These are phyloP conservation scores for Corydoras maculifer DNA, from an alignment of 2,113 vertebrate genomes.

Conservation along the genomic window DNA sequence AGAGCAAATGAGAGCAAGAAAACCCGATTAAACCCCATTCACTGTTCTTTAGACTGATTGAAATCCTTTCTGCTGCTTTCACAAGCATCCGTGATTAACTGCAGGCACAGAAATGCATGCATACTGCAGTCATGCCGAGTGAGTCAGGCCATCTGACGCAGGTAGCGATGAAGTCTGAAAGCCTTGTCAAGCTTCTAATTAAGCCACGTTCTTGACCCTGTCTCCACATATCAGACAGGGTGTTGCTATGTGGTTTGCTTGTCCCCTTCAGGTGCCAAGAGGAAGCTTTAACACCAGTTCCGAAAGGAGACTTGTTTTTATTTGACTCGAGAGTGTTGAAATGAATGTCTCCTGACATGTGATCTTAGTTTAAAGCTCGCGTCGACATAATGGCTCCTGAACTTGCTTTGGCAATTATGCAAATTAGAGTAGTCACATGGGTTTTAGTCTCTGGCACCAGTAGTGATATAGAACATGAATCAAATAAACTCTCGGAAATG, in stretches of 20 bases:
- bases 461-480: neutral
- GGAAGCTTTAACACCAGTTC: neutral
- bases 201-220: slow-evolving; percentile 24
- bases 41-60: too few species aligned
- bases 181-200: slow-evolving; percentile 32
- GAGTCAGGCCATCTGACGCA: slow-evolving; percentile 37
- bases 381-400: slow-evolving; percentile 36
- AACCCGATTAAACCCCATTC: too few species aligned
- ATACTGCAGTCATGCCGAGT: slow-evolving; percentile 30
- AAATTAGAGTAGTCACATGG: slow-evolving; percentile 29
- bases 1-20: too few species aligned
- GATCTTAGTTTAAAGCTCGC: slow-evolving; percentile 23
- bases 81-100: too few species aligned
- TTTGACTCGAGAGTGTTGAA: slow-evolving; percentile 4
- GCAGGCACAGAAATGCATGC: slow-evolving; percentile 8
- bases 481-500: neutral
- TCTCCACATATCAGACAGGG: slow-evolving; percentile 4
- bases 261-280: neutral
- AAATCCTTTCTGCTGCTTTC: too few species aligned
- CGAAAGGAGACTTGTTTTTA: slow-evolving; percentile 4
- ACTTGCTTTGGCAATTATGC: slow-evolving; percentile 20
- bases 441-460: neutral
- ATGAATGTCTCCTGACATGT: slow-evolving; percentile 27
- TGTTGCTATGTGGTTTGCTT: slow-evolving; percentile 5
- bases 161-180: slow-evolving; percentile 31